Base-by-base conservation (phyloP, 2,888 invertebrate species). In the Synergus japonicus region DNA sequence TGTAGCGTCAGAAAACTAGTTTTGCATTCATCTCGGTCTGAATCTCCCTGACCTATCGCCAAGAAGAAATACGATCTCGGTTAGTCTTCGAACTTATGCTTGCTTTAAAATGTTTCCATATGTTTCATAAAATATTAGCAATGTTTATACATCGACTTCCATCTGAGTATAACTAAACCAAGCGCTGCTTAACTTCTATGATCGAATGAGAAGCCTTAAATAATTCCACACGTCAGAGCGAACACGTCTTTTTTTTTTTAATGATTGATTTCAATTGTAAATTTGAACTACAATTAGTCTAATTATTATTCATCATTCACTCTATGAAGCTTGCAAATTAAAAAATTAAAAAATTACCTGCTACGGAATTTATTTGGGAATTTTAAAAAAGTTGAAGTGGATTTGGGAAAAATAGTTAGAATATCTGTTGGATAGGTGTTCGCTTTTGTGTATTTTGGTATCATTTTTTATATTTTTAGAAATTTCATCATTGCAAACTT, bases 391-490 rank as follows among this genome's bases (percentile, higher is more conserved):
- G 37, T 37, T 37, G 5, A 37, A 37, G 5, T 37, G 5, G 5
- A 37, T 29, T 29, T 29, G 3, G 29, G 29, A n/a, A 54, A n/a
- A 54, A 54, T n/a, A 7, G 7, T 54, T 54, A 5, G n/a, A 54
- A n/a, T n/a, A 12, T 29, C 29, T 29, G 29, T 29, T 29, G 29
- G 29, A 29, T 29, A 29, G 49, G 73, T 37, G 43, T 29, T 60
- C 76, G 79, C 78, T 84, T 83, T 84, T 82, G 85, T 78, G 82
- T 85, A 85, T 89, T 86, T 85, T 81, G 81, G 83, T 82, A 83
- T 76, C 78, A 82, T 80, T 77, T 37, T 43, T 69, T 85, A 84
- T 89, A 89, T 89, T 89, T 89, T 87, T 89, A 89, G 89, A 79
- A 81, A 82, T 87, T 86, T 84, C 86, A 87, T 89, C 88, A 89